Percentiles rank a stretch among this genome's conserved stretches.
Conservation (phyloP, 2,113 vertebrate genomes). For the Pampusana beccarii region DNA sequence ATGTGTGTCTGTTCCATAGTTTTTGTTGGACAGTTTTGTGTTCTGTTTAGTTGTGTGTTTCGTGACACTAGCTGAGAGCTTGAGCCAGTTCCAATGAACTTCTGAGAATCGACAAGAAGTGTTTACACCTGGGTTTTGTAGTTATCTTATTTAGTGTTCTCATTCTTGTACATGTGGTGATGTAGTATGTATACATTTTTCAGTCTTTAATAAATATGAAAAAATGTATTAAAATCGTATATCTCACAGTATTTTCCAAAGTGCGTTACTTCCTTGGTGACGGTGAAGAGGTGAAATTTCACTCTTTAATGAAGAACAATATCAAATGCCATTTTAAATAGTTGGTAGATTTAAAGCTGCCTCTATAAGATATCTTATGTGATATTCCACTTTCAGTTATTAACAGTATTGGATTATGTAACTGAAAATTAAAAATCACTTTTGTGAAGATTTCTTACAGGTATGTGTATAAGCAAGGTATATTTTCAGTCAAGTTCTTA, state of each 20-base stretch:
- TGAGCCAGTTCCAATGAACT: not conserved
- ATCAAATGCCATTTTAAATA: not conserved
- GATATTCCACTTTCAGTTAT: not conserved
- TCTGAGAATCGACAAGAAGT: not conserved
- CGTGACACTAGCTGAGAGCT: not conserved
- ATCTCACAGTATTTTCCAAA: not conserved
- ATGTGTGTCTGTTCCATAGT: not conserved
- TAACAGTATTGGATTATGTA: not conserved
- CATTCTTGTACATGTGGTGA: not conserved
- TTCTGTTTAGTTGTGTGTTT: not conserved
- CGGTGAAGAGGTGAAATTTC: not conserved
- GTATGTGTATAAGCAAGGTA: not conserved
- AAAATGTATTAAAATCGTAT: not conserved
- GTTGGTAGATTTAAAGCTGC: not conserved
- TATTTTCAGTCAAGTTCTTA: not conserved
- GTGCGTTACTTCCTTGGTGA: not conserved
- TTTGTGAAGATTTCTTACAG: not conserved
- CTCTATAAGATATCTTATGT: not conserved
- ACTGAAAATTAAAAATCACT: not conserved
- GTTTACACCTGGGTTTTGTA: not conserved
- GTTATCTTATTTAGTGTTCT: not conserved
- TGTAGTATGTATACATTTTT: not conserved
- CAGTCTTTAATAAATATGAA: not conserved
- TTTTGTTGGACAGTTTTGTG: fast-evolving
- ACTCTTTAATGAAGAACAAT: not conserved